phyloP scores from a whole-genome alignment of 2,113 vertebrate genomes.

The Tachysurus vachellii region DNA sequence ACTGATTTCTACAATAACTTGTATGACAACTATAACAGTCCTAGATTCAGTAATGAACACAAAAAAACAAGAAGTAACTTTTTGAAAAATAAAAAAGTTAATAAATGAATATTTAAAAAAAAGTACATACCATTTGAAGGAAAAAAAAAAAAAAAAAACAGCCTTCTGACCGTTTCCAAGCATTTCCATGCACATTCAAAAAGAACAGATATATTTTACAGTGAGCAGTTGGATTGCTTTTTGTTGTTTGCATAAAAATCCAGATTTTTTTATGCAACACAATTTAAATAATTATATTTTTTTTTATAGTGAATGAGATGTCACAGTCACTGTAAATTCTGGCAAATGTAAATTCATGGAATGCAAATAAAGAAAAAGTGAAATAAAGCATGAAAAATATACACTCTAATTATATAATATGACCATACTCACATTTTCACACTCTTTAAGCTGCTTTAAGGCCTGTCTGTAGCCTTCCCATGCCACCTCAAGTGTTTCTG shows the following conservation, averaged over 20 bases:
- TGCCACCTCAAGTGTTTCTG: slow-evolving; percentile 66
- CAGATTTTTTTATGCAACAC: neutral
- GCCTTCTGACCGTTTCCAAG: neutral
- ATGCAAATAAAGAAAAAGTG: neutral
- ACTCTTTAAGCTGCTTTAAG: slow-evolving; percentile 69
- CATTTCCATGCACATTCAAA: neutral
- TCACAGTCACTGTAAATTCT: neutral
- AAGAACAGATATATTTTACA: neutral
- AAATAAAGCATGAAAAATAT: neutral
- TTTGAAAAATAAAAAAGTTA: neutral
- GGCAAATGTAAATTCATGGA: neutral
- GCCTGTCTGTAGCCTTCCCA: slow-evolving; percentile 68
- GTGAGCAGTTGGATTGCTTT: neutral
- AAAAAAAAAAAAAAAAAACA: neutral
- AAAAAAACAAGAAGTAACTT: neutral
- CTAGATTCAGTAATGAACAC: neutral
- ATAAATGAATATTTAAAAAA: no score
- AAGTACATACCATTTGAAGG: neutral
- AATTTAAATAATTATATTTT: neutral
- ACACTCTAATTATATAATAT: neutral
- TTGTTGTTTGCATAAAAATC: neutral
- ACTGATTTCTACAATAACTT: no score
- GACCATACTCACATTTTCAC: slow-evolving; percentile 62
- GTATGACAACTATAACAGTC: neutral
- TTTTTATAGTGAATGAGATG: neutral